Evolutionary conservation across 2,113 vertebrate genomes (phyloP).

Genomic region (Perca fluviatilis): DNA sequence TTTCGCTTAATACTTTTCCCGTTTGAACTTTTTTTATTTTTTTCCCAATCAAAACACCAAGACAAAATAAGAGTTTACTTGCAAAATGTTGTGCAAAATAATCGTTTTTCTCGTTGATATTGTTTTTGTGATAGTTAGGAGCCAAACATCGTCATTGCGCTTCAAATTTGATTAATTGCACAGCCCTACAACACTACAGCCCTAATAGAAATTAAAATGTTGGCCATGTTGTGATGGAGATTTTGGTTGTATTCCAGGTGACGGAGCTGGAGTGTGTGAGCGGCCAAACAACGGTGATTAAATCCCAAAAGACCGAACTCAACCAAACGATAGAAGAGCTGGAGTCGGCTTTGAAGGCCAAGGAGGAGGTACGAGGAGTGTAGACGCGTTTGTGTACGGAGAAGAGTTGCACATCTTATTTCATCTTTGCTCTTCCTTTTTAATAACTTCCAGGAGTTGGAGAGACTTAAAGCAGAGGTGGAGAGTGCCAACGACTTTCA

Average conservation of each 20-base stretch:
- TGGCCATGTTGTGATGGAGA: neutral
- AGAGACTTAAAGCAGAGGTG: slow-evolving; percentile 93
- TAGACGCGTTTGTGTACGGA: no score
- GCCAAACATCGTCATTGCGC: no score
- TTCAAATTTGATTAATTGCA: no score
- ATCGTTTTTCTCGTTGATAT: no score
- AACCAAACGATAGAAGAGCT: slow-evolving; percentile 97
- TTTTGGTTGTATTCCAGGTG: slow-evolving; percentile 85
- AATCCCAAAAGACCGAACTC: slow-evolving; percentile 95
- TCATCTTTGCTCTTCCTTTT: neutral
- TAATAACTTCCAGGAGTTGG: slow-evolving; percentile 88
- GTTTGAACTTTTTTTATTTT: no score
- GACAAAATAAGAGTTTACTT: no score
- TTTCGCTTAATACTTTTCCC: no score
- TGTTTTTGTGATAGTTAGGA: no score
- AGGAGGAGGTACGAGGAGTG: slow-evolving; percentile 90
- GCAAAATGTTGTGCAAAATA: no score
- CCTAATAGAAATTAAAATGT: no score
- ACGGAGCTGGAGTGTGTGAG: slow-evolving; percentile 98
- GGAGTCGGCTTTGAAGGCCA: slow-evolving; percentile 90
- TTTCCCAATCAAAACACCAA: no score
- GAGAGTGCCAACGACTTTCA: slow-evolving; percentile 92
- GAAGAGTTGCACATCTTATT: neutral
- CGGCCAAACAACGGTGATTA: slow-evolving; percentile 92
- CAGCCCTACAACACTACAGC: no score